Conservation (phyloP, 2,797 vertebrate genomes). For the Catamblyrhynchus diadema region DNA sequence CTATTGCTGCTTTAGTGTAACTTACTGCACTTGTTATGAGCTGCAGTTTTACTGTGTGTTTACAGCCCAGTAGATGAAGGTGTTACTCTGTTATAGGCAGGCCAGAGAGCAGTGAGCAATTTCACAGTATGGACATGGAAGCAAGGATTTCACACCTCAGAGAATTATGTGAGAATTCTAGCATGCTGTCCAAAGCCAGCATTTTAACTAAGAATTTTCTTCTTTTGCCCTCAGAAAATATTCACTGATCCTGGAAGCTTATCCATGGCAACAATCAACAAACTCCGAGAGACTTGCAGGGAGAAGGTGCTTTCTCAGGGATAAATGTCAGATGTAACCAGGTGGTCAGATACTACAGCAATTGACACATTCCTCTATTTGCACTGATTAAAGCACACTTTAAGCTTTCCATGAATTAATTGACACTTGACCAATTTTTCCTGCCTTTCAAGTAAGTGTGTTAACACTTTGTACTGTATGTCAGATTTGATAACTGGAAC, state of each 20-base stretch:
- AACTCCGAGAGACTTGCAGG: conserved; percentile 80
- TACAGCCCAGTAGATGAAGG: not conserved
- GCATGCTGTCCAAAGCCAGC: not conserved
- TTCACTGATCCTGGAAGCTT: conserved; percentile 91
- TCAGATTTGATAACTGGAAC: not conserved
- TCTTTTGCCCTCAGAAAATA: conserved; percentile 77
- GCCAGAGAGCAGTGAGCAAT: not conserved
- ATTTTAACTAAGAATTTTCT: not conserved
- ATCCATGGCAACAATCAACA: conserved; percentile 80
- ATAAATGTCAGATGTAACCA: not conserved
- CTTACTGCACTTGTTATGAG: not conserved
- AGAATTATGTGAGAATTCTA: not conserved
- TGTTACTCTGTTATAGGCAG: not conserved
- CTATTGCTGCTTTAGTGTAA: not conserved
- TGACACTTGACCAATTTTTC: conserved; percentile 55
- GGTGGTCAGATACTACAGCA: not conserved
- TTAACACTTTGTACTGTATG: conserved; percentile 33
- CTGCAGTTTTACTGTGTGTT: not conserved
- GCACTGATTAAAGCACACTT: conserved; percentile 55
- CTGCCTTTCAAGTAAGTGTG: conserved; percentile 41
- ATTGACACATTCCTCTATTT: conserved; percentile 72
- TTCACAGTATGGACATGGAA: not conserved
- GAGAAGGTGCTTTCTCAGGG: conserved; percentile 78
- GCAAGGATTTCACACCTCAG: not conserved
- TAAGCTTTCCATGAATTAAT: conserved; percentile 45